phyloP scores from a whole-genome alignment of 2,888 invertebrate genomes.

The Epistrophe grossulariae region DNA sequence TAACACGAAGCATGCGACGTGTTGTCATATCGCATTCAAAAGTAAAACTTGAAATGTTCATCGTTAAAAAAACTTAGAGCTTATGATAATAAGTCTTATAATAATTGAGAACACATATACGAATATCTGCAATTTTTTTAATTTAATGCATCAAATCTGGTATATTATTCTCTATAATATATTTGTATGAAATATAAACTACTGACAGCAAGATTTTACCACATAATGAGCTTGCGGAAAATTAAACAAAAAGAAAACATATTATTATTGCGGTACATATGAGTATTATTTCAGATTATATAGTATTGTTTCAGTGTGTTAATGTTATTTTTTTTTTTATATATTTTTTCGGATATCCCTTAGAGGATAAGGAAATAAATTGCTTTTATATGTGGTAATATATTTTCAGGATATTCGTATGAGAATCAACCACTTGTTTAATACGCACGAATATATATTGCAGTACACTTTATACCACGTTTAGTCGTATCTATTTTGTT shows the following conservation, averaged over 20 bases:
- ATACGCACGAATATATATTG: constrained; percentile 43
- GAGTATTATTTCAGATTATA: background rate
- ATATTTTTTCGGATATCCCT: constrained; percentile 29
- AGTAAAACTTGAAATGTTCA: no score
- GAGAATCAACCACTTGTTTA: constrained; percentile 71
- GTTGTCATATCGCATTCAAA: no score
- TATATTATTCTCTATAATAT: background rate
- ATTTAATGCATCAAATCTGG: background rate
- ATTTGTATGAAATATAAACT: background rate
- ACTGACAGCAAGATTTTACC: background rate
- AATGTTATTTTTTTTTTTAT: background rate
- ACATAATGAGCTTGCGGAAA: background rate
- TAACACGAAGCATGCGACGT: no score
- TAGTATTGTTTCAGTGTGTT: constrained; percentile 1
- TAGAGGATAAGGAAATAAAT: constrained; percentile 61
- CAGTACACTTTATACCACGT: background rate
- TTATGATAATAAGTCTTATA: no score
- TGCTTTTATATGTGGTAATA: constrained; percentile 69
- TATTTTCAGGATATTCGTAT: constrained; percentile 70
- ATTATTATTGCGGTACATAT: background rate
- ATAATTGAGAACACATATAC: no score
- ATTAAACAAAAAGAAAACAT: background rate
- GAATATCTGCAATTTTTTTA: no score
- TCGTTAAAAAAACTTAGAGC: no score
- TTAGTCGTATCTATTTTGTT: background rate